phyloP scores from a whole-genome alignment of 2,888 invertebrate species.

The Luperina testacea region DNA sequence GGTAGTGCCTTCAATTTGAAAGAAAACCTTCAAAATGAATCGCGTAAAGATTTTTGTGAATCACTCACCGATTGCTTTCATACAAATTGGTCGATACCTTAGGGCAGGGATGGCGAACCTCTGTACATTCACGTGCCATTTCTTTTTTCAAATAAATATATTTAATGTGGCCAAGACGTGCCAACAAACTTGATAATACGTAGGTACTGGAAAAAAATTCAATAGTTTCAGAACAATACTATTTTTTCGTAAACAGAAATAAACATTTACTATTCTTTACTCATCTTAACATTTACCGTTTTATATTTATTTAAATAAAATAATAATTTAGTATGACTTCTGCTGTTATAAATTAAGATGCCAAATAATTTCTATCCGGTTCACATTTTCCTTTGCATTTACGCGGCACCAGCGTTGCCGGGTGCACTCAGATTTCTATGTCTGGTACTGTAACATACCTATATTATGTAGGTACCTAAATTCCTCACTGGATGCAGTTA shows the following conservation, averaged over 20 bases:
- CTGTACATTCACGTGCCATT: background rate
- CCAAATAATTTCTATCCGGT: background rate
- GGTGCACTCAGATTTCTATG: background rate
- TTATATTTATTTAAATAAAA: background rate
- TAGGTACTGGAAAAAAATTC: background rate
- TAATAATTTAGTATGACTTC: background rate
- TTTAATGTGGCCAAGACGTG: background rate
- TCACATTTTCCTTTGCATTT: background rate
- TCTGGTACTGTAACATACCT: background rate
- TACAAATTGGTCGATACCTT: slow-evolving; percentile 12
- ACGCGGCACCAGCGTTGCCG: background rate
- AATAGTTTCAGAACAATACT: no score
- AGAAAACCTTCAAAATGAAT: slow-evolving; percentile 14
- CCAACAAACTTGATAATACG: background rate
- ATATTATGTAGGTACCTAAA: background rate
- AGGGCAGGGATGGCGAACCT: background rate
- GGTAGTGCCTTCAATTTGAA: slow-evolving; percentile 17
- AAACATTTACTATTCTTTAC: background rate
- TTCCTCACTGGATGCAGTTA: background rate
- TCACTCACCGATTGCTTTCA: slow-evolving; percentile 13
- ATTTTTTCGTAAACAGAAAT: background rate
- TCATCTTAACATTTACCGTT: background rate
- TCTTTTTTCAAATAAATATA: background rate
- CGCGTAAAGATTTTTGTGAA: slow-evolving; percentile 15
- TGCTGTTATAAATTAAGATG: background rate